phyloP scores from a whole-genome alignment of 2,113 vertebrate species.

The Xiphophorus maculatus region DNA sequence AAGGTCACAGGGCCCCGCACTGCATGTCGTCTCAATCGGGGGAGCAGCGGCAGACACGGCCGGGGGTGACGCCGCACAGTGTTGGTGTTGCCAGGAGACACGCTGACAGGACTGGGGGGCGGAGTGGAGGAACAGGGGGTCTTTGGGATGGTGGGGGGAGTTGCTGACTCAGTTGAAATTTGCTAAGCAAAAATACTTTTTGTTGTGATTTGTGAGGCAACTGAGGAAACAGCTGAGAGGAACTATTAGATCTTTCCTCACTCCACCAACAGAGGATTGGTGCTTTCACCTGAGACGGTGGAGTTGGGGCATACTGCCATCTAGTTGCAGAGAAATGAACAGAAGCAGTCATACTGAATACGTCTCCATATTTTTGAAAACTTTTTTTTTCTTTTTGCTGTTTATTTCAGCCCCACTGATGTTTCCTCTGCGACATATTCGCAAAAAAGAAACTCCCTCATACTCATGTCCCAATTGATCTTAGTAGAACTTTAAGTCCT shows the following conservation, averaged over 20 bases:
- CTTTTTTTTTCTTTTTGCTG: no score
- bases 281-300: constrained; percentile 14
- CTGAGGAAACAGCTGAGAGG: neutral
- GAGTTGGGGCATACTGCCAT: constrained; percentile 72
- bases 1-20: constrained; percentile 98
- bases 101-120: constrained; percentile 23
- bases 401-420: no score
- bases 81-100: constrained; percentile 41
- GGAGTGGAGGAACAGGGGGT: no score
- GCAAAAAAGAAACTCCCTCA: no score
- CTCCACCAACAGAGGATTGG: neutral
- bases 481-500: no score
- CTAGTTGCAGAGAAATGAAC: constrained; percentile 55
- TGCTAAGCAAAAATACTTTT: neutral
- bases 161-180: neutral
- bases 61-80: constrained; percentile 25
- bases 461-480: no score
- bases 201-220: neutral
- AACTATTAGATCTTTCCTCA: neutral
- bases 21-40: constrained; percentile 98
- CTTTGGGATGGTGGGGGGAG: constrained; percentile 20
- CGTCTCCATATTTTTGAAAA: neutral
- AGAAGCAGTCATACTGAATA: neutral
- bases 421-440: no score
- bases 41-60: constrained; percentile 84